Percentiles rank a stretch among this genome's conserved stretches.
Conservation (phyloP, 1,140 invertebrate species). For the Megalonaias nervosa region DNA sequence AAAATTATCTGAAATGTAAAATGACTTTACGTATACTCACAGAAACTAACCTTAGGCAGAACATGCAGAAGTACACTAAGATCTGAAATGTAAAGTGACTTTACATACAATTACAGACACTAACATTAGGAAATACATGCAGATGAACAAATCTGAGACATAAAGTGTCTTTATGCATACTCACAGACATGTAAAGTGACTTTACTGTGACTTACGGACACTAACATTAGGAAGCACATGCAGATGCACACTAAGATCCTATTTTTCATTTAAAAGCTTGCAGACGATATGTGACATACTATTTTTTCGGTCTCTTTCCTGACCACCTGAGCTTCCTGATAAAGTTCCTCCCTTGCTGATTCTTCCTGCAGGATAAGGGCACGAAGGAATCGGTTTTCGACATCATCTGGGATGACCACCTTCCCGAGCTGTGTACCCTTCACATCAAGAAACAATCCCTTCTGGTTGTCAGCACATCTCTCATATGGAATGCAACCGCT, state of each 20-base stretch:
- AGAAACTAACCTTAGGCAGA: neutral
- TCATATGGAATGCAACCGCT: conserved; percentile 43
- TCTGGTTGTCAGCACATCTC: conserved; percentile 45
- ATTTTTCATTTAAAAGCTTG: neutral
- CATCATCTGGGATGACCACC: conserved; percentile 52
- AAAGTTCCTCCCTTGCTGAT: conserved; percentile 48
- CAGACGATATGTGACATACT: conserved; percentile 1
- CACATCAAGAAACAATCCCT: conserved; percentile 63
- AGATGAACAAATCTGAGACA: neutral
- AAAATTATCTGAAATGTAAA: neutral
- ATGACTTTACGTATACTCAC: neutral
- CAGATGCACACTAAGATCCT: neutral
- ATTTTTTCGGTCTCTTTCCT: conserved; percentile 54
- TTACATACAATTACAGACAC: neutral
- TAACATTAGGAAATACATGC: neutral
- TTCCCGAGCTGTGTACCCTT: conserved; percentile 59
- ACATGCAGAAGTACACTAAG: neutral
- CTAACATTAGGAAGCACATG: neutral
- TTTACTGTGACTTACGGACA: neutral
- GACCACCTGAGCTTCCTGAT: conserved; percentile 58
- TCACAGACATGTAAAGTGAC: neutral
- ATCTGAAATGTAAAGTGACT: no score
- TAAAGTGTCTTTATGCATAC: neutral
- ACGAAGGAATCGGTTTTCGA: conserved; percentile 56
- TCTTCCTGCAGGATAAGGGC: conserved; percentile 56